phyloP scores from a whole-genome alignment of 2,113 vertebrate genomes.

The Epinephelus lanceolatus region DNA sequence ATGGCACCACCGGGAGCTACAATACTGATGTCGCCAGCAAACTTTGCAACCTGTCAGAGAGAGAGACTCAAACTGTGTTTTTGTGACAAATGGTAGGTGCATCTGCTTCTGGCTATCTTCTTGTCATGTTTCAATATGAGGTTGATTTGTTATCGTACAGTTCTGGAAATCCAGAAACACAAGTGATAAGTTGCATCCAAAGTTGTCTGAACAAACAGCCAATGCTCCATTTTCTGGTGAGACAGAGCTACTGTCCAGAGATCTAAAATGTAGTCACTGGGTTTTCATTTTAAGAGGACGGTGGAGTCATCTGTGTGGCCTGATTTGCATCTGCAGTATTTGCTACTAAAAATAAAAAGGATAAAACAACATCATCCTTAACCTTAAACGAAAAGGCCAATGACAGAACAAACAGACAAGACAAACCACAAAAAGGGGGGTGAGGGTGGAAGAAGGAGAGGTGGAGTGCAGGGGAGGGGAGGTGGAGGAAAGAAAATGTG shows the following conservation, averaged over 20 bases:
- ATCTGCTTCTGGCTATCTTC: too few relatives aligned
- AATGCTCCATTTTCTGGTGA: background rate
- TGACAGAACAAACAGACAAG: slow-evolving; percentile 56
- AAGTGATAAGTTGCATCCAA: background rate
- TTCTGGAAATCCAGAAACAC: background rate
- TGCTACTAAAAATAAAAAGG: background rate
- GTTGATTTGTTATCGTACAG: background rate
- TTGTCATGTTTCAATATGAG: too few relatives aligned
- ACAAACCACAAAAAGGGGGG: slow-evolving; percentile 35
- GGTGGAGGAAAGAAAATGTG: slow-evolving; percentile 73
- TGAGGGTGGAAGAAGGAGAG: slow-evolving; percentile 43
- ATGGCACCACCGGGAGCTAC: too few relatives aligned
- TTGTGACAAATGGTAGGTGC: too few relatives aligned
- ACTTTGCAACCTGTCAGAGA: too few relatives aligned
- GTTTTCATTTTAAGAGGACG: background rate
- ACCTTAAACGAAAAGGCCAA: slow-evolving; percentile 15
- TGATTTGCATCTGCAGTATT: background rate
- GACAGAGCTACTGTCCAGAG: background rate
- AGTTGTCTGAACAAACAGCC: background rate
- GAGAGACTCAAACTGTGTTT: too few relatives aligned
- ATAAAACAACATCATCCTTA: background rate
- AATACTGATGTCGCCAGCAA: too few relatives aligned
- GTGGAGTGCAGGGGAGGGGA: slow-evolving; percentile 52
- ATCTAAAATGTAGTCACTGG: background rate
- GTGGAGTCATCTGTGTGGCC: background rate